Evolutionary conservation across 1,140 invertebrate genomes (phyloP), one percentile per base, ranked within the genome.

Genomic region (Drosophila aff.): DNA sequence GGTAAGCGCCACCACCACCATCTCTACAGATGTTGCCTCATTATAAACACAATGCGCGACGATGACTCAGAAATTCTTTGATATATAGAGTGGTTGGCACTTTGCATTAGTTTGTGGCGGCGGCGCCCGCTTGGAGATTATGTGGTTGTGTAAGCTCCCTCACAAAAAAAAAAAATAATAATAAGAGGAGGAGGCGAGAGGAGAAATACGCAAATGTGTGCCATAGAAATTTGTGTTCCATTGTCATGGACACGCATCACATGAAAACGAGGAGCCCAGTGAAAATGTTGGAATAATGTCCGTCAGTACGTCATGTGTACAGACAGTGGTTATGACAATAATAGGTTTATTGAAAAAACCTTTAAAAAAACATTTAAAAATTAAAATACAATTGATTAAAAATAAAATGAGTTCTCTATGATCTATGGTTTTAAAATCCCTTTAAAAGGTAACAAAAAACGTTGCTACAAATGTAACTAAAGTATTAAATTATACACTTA

Each of bases 181-280:
- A 49, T 36, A 33, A 38, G 31, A 63, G 47, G 21, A 52, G 38
- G 38, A 16, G 43, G 47, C 47, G 43, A 31, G 65, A 64, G 60
- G n/a, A 40, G 65, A 67, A 69, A 73, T 73, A 65, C 47, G 44
- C 67, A 86, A 84, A 87, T 79, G 61, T 53, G 79, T 79, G 79
- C 79, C 83, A 82, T 62, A 73, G 76, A 87, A 82, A 80, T 80
- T 81, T 69, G 66, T 50, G 50, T 72, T 64, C 64, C 76, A 89
- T 87, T 87, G 83, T 87, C 81, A 72, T 71, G 63, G 72, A 69
- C 84, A 89, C 84, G 80, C 80, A 77, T 64, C 64, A 69, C 57
- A 71, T 71, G 47, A 49, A 73, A 59, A 58, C 71, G 64, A 46
- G 65, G 53, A 71, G 62, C 46, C 38, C 33, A 43, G 31, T 49